Evolutionary conservation across 2,113 vertebrate species (phyloP).

Genomic region (Cynocephalus volans): DNA sequence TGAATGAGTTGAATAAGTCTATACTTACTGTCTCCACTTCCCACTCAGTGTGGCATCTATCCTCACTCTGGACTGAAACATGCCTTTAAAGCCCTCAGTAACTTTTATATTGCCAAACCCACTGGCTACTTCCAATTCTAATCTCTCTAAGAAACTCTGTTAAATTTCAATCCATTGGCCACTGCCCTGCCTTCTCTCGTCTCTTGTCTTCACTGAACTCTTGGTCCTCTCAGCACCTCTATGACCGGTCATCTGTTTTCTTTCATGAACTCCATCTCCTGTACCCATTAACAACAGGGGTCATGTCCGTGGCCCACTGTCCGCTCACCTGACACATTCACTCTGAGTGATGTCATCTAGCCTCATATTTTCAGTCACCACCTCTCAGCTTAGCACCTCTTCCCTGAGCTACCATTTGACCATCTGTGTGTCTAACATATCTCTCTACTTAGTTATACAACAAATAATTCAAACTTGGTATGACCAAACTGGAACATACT

Average conservation of each 20-base stretch:
- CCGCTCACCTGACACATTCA: neutral
- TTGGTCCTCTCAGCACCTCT: neutral
- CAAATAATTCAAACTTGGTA: neutral
- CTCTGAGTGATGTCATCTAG: neutral
- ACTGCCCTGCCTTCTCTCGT: neutral
- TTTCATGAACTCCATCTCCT: neutral
- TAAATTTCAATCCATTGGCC: neutral
- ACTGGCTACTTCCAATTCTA: neutral
- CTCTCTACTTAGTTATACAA: neutral
- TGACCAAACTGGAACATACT: neutral
- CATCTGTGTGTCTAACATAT: neutral
- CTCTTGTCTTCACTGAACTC: neutral
- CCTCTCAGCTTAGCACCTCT: neutral
- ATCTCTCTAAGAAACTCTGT: neutral
- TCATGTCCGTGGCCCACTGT: neutral
- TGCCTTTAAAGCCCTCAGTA: neutral
- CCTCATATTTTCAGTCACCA: neutral
- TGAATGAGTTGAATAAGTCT: neutral
- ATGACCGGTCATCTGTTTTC: neutral
- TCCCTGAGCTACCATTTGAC: neutral
- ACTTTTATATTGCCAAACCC: neutral
- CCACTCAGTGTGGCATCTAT: neutral
- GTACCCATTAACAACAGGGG: neutral
- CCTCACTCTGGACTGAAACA: neutral
- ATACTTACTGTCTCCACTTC: neutral